phyloP scores from a whole-genome alignment of 2,888 invertebrate genomes.

The Blastobasis lacticolella region DNA sequence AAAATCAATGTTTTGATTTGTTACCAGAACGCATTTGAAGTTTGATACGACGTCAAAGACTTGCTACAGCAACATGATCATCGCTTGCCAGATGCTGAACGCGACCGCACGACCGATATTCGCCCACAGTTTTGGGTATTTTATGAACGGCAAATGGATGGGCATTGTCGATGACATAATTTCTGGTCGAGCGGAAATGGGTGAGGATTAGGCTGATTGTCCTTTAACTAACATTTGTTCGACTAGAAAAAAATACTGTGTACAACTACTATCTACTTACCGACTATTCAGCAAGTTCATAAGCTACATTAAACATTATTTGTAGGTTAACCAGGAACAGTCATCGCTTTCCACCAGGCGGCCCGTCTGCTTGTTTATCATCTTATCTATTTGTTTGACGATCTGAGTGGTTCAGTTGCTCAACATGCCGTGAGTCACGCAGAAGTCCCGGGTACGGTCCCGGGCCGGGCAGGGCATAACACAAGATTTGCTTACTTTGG shows the following conservation, averaged over 20 bases:
- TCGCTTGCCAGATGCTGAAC: conserved; percentile 49
- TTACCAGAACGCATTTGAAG: conserved; percentile 32
- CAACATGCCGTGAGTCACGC: too few relatives aligned
- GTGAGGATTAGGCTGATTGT: conserved; percentile 21
- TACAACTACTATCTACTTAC: too few relatives aligned
- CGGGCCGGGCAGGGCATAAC: too few relatives aligned
- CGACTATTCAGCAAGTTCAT: too few relatives aligned
- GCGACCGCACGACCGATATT: conserved; percentile 46
- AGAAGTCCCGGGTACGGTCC: too few relatives aligned
- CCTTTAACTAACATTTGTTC: neutral
- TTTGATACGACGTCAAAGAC: conserved; percentile 40
- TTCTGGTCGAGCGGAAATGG: conserved; percentile 43
- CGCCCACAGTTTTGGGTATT: conserved; percentile 46
- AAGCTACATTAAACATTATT: too few relatives aligned
- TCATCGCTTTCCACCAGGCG: too few relatives aligned
- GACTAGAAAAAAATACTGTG: too few relatives aligned
- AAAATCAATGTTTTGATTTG: neutral
- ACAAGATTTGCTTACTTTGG: neutral
- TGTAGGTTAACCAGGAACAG: too few relatives aligned
- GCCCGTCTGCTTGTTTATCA: too few relatives aligned
- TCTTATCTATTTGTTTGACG: too few relatives aligned
- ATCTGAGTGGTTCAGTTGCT: too few relatives aligned
- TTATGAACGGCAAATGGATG: conserved; percentile 45
- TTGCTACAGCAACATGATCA: conserved; percentile 37
- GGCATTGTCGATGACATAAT: conserved; percentile 48